phyloP scores from a whole-genome alignment of 1,140 invertebrate genomes.

The Chlorops oryzae region DNA sequence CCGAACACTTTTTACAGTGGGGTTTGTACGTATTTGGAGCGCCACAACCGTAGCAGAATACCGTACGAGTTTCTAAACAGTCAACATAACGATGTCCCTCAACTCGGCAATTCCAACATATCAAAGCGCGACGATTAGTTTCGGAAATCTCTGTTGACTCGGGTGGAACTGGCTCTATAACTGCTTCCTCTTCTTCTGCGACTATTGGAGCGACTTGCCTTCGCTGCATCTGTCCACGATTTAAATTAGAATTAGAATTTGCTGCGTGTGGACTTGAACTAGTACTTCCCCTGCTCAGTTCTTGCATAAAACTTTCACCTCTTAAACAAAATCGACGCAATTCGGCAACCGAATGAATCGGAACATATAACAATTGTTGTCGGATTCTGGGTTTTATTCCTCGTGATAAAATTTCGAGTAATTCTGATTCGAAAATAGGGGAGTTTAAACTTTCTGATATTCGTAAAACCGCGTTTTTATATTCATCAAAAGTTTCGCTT shows the following conservation, averaged over 20 bases:
- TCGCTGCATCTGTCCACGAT: no score
- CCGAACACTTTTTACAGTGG: background rate
- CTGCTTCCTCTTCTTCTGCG: no score
- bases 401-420: background rate
- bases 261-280: no score
- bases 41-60: constrained; percentile 14
- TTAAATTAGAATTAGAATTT: no score
- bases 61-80: constrained; percentile 7
- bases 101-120: constrained; percentile 14
- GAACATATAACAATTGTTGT: background rate
- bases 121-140: no score
- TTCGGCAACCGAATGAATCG: no score
- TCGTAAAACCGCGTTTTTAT: background rate
- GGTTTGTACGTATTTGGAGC: constrained; percentile 4
- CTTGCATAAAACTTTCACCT: no score
- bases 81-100: constrained; percentile 11
- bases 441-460: background rate
- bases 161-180: no score
- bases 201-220: no score
- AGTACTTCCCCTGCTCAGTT: no score
- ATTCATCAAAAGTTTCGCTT: constrained; percentile 3
- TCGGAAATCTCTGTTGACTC: no score
- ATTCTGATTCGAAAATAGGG: background rate
- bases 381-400: background rate
- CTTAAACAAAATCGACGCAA: no score